phyloP scores from a whole-genome alignment of 2,113 vertebrate genomes.

The Maccullochella peelii region DNA sequence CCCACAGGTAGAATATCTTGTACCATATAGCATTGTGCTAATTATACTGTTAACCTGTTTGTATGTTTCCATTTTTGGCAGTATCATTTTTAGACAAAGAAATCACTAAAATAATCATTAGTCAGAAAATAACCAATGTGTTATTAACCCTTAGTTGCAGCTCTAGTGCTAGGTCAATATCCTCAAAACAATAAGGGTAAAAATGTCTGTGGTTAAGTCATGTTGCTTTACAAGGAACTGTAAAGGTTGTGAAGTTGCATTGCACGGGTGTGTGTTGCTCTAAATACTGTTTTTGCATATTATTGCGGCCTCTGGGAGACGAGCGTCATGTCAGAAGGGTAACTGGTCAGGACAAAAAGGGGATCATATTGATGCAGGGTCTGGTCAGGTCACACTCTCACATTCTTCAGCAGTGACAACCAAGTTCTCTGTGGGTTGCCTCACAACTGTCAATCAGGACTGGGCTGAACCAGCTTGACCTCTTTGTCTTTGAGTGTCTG shows the following conservation, averaged over 20 bases:
- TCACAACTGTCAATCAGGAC: slow-evolving; percentile 52
- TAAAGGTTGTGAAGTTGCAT: slow-evolving; percentile 1
- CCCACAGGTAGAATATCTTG: background rate
- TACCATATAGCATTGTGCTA: background rate
- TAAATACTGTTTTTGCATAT: slow-evolving; percentile 5
- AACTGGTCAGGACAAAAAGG: slow-evolving; percentile 24
- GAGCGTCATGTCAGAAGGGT: slow-evolving; percentile 10
- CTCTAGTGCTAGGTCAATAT: background rate
- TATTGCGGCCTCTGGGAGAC: background rate
- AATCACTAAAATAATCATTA: no score
- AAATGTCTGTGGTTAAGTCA: background rate
- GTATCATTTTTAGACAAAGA: background rate
- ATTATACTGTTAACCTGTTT: background rate
- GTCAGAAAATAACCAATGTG: background rate
- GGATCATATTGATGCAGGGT: slow-evolving; percentile 44
- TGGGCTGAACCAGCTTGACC: slow-evolving; percentile 21
- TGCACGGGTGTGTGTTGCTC: background rate
- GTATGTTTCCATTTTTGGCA: background rate
- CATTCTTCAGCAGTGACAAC: slow-evolving; percentile 68
- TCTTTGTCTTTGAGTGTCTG: slow-evolving; percentile 30
- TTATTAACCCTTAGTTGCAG: background rate
- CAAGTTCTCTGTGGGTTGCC: slow-evolving; percentile 37
- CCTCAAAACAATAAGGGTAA: background rate
- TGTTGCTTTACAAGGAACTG: slow-evolving; percentile 8
- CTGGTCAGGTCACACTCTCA: slow-evolving; percentile 72